Conservation (phyloP, 1,140 invertebrate genomes). For the Cheumatopsyche charites region DNA sequence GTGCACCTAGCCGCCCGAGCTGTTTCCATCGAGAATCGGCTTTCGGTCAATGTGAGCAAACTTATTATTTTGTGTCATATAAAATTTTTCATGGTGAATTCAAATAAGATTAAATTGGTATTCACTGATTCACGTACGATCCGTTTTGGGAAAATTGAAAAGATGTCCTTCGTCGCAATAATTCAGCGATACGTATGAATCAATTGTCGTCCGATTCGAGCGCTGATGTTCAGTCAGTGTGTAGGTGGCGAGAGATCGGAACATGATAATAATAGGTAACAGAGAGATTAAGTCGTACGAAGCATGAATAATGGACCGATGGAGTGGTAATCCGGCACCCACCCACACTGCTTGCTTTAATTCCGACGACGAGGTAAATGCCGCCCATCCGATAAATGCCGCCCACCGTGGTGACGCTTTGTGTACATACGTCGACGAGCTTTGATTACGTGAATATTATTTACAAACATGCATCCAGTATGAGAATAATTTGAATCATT, state of each 20-base stretch:
- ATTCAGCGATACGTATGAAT: conserved; percentile 23
- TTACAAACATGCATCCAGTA: too few species aligned
- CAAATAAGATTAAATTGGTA: too few species aligned
- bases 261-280: conserved; percentile 48
- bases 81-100: too few species aligned
- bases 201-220: conserved; percentile 32
- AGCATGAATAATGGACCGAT: conserved; percentile 48
- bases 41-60: too few species aligned
- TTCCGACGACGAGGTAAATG: conserved; percentile 32
- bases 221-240: conserved; percentile 29
- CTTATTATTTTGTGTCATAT: too few species aligned
- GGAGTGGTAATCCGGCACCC: conserved; percentile 42
- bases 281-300: conserved; percentile 46
- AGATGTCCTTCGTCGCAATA: conserved; percentile 6
- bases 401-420: too few species aligned
- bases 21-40: too few species aligned
- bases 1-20: conserved; percentile 13
- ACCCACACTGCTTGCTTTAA: conserved; percentile 30
- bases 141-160: too few species aligned
- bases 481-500: too few species aligned
- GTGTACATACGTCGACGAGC: too few species aligned
- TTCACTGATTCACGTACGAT: too few species aligned
- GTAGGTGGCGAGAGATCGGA: conserved; percentile 29
- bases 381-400: neutral
- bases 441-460: too few species aligned